A percentile compares a stretch with the other conserved stretches of the same genome.
phyloP scores from a whole-genome alignment of 2,113 vertebrate genomes.

The Proterorhinus semilunaris region DNA sequence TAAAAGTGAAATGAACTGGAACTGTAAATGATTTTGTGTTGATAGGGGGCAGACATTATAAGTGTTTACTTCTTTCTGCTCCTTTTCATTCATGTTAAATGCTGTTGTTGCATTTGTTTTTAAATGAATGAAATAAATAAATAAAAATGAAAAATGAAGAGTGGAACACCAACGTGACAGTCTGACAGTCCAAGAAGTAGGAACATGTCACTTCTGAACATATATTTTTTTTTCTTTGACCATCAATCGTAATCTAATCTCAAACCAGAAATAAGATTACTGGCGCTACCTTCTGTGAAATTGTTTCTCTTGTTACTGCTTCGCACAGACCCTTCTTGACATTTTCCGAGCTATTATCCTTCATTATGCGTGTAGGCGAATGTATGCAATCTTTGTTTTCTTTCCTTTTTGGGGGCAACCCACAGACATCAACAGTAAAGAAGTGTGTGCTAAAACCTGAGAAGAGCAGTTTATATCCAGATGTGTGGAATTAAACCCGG shows the following conservation, averaged over 20 bases:
- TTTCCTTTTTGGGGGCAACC: constrained; percentile 9
- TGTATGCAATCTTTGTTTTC: constrained; percentile 10
- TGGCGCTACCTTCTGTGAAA: background rate
- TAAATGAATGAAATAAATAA: no score
- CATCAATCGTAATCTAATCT: background rate
- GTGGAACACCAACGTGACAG: no score
- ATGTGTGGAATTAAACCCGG: constrained; percentile 67
- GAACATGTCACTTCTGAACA: no score
- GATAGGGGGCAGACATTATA: no score
- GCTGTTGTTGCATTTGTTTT: no score
- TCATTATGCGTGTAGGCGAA: background rate
- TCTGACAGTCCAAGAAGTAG: no score
- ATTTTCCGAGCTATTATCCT: constrained; percentile 8
- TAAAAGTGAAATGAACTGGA: no score
- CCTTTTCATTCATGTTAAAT: no score
- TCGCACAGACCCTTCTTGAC: constrained; percentile 3
- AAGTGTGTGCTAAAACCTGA: constrained; percentile 23
- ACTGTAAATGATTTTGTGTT: no score
- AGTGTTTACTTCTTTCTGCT: no score
- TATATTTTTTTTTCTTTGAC: no score
- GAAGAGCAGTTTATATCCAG: constrained; percentile 46
- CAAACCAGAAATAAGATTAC: background rate
- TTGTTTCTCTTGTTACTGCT: background rate
- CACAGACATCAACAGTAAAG: constrained; percentile 13
- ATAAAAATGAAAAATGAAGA: no score